phyloP scores from a whole-genome alignment of 2,888 invertebrate genomes.

The Platynereis dumerilii region DNA sequence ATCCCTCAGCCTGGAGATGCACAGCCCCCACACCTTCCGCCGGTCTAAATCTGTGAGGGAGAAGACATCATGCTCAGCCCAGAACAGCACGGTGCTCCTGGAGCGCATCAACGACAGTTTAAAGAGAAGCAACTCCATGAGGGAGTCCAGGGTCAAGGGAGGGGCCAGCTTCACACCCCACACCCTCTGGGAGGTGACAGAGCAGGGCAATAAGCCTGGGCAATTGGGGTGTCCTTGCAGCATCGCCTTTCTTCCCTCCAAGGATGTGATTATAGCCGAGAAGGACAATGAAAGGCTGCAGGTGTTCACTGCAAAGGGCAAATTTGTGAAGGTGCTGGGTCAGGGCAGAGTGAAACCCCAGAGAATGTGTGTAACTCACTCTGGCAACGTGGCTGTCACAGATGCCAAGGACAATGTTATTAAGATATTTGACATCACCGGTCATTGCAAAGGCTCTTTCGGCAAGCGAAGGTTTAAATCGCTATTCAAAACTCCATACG shows the following conservation, averaged over 20 bases:
- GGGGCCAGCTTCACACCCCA: no score
- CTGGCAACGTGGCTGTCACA: conserved; percentile 51
- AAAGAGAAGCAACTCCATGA: neutral
- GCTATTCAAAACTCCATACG: conserved; percentile 52
- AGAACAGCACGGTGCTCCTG: neutral
- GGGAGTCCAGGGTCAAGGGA: neutral
- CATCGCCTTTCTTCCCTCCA: conserved; percentile 42
- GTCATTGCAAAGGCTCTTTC: conserved; percentile 34
- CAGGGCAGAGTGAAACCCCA: conserved; percentile 46
- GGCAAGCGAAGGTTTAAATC: conserved; percentile 40
- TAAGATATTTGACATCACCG: conserved; percentile 45
- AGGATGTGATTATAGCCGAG: conserved; percentile 49
- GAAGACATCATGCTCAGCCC: neutral
- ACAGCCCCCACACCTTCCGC: neutral
- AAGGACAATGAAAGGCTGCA: conserved; percentile 53
- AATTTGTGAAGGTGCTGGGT: conserved; percentile 37
- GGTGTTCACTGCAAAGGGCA: conserved; percentile 36
- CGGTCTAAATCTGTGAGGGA: neutral
- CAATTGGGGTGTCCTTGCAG: conserved; percentile 49
- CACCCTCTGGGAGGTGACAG: conserved; percentile 21
- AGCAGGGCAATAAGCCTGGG: conserved; percentile 16
- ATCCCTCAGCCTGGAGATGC: neutral
- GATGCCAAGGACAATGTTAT: conserved; percentile 51
- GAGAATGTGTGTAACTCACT: conserved; percentile 45
- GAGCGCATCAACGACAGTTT: neutral